Conservation (phyloP, 2,797 vertebrate genomes). For the Sarcophilus harrisii region DNA sequence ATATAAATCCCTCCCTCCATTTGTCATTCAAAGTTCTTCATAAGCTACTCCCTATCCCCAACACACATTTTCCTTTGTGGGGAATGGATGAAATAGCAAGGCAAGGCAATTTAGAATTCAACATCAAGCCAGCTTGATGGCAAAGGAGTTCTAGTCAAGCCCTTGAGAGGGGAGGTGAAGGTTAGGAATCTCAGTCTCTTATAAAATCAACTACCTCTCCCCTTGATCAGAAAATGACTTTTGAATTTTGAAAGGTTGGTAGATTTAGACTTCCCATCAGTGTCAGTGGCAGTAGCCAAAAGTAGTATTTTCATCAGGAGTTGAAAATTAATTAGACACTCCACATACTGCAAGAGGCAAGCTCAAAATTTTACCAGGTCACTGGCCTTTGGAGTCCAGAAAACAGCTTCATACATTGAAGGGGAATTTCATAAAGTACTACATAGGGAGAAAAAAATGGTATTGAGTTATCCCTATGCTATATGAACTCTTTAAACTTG, state of each 20-base stretch:
- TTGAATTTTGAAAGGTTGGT: neutral
- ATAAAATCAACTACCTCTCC: neutral
- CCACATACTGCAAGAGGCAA: neutral
- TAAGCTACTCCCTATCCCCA: neutral
- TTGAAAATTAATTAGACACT: neutral
- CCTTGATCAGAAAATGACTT: neutral
- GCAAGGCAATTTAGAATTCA: neutral
- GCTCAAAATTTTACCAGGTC: neutral
- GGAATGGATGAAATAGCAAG: neutral
- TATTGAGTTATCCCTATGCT: neutral
- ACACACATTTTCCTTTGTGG: neutral
- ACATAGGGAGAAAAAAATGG: neutral
- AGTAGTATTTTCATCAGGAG: neutral
- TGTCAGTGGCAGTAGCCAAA: neutral
- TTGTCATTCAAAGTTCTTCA: neutral
- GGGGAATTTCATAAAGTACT: neutral
- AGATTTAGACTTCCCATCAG: neutral
- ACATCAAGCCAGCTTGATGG: neutral
- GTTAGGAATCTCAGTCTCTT: neutral
- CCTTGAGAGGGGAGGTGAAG: neutral
- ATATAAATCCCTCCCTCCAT: neutral
- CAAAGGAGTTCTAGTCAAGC: neutral
- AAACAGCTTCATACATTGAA: neutral
- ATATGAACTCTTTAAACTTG: neutral
- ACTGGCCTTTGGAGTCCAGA: neutral